Conservation (phyloP, 2,888 invertebrate species). For the Himalopsyche japonica region DNA sequence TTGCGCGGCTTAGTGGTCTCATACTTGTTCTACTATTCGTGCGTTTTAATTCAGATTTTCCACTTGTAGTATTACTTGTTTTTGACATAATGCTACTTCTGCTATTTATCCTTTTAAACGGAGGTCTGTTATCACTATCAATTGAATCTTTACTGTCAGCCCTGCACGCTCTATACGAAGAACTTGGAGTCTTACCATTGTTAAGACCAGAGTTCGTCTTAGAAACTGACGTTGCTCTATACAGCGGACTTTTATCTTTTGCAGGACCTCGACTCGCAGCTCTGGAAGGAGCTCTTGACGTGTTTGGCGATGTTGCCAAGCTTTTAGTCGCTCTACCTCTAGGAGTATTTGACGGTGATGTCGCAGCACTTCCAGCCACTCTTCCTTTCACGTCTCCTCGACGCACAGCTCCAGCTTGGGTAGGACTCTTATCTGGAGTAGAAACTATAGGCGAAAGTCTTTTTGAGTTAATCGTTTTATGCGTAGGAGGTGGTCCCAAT, state of each 20-base stretch:
- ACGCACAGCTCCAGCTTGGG: conserved; percentile 13
- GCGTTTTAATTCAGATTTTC: conserved; percentile 42
- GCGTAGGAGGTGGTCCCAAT: conserved; percentile 56
- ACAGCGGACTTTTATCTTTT: conserved; percentile 51
- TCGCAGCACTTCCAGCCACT: neutral
- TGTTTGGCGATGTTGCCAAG: conserved; percentile 31
- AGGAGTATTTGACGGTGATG: conserved; percentile 41
- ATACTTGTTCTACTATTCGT: conserved; percentile 49
- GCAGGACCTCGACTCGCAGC: conserved; percentile 51
- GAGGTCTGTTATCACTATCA: conserved; percentile 19
- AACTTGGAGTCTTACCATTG: conserved; percentile 8
- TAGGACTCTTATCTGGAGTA: conserved; percentile 58
- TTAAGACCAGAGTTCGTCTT: conserved; percentile 8
- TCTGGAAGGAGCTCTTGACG: conserved; percentile 29
- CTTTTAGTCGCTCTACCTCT: conserved; percentile 43
- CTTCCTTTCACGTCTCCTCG: neutral
- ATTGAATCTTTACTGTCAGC: conserved; percentile 17
- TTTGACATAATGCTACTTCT: conserved; percentile 32
- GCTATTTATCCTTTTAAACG: conserved; percentile 33
- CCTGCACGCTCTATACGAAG: conserved; percentile 5
- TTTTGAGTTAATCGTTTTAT: conserved; percentile 54
- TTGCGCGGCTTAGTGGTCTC: conserved; percentile 51
- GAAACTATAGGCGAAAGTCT: conserved; percentile 58
- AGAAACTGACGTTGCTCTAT: conserved; percentile 14
- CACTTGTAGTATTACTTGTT: neutral